Base-by-base conservation (phyloP, 2,113 vertebrate species). In the Probosciger aterrimus region DNA sequence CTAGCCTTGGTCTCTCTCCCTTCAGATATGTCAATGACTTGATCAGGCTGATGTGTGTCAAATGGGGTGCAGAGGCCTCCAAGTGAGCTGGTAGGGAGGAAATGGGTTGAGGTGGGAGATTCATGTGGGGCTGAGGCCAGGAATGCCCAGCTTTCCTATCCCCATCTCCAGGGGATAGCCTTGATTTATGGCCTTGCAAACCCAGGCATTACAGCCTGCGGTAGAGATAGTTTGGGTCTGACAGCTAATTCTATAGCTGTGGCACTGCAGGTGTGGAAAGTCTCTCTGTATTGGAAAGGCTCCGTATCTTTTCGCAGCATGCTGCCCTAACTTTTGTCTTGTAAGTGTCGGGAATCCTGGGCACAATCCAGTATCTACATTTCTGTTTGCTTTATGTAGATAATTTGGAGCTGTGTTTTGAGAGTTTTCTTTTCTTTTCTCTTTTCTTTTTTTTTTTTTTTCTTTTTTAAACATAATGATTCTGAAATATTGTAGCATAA, bases 321-420 rank as follows among this genome's bases (percentile, higher is more conserved):
- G 10, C 46, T 94, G 73, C 78, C 60, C 60, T 75, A 94, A 95
- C 77, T 94, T 94, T 83, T 94, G 93, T 94, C 88, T 93, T 84
- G 1, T 35, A 92, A 93, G 77, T 47, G 73, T 71, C 0, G 0
- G 64, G 64, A 93, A 30, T 50, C 64, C 80, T 96, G 92, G 92
- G 92, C 20, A n/a, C 16, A 60, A 28, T 92, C 88, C 92, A 90
- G 64, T 22, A 74, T 82, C 92, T 93, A 68, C 82, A 65, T 82
- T 96, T 78, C 90, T 95, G 76, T 93, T 95, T 91, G 86, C 43
- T 94, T 93, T 86, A 71, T 68, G 50, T 27, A 90, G 88, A 92
- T 90, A 86, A 83, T 44, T 88, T 63, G 35, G 67, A 91, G 6
- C 53, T 75, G 27, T 69, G 53, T 49, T 93, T 84, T 15, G 50